These are phyloP conservation scores for Tigriopus japonicus DNA, from an alignment of 1,140 invertebrate species.

Conservation along the genomic window DNA sequence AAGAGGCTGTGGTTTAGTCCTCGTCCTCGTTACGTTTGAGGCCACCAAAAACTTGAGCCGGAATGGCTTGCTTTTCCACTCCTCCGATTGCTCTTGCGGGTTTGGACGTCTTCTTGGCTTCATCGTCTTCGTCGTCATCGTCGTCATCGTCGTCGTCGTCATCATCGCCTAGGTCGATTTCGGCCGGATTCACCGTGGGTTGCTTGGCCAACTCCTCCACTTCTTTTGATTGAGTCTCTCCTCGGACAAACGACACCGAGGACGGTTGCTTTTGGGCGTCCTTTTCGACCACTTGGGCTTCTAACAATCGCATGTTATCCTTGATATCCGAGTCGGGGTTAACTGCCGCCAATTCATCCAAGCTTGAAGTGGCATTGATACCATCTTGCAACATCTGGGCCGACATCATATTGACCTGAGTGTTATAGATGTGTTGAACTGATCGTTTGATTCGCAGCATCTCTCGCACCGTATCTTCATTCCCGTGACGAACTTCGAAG, in stretches of 20 bases:
- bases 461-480: conserved; percentile 97
- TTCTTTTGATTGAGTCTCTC: conserved; percentile 55
- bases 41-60: conserved; percentile 66
- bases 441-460: conserved; percentile 95
- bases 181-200: conserved; percentile 69
- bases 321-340: conserved; percentile 46
- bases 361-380: conserved; percentile 35
- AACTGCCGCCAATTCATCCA: conserved; percentile 31
- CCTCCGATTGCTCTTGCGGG: conserved; percentile 24
- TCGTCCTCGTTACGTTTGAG: conserved; percentile 29
- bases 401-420: conserved; percentile 90
- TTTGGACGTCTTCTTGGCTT: conserved; percentile 18
- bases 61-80: conserved; percentile 57
- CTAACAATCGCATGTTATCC: conserved; percentile 68
- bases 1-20: not conserved
- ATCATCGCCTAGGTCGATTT: conserved; percentile 74
- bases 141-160: conserved; percentile 47
- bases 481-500: conserved; percentile 98
- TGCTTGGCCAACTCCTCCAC: conserved; percentile 43
- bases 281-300: conserved; percentile 50
- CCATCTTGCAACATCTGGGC: conserved; percentile 72
- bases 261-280: conserved; percentile 17
- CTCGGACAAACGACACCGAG: conserved; percentile 62
- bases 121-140: conserved; percentile 36
- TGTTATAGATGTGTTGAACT: conserved; percentile 91